Conservation (phyloP, 2,888 invertebrate species). For the Atherix ibis region DNA sequence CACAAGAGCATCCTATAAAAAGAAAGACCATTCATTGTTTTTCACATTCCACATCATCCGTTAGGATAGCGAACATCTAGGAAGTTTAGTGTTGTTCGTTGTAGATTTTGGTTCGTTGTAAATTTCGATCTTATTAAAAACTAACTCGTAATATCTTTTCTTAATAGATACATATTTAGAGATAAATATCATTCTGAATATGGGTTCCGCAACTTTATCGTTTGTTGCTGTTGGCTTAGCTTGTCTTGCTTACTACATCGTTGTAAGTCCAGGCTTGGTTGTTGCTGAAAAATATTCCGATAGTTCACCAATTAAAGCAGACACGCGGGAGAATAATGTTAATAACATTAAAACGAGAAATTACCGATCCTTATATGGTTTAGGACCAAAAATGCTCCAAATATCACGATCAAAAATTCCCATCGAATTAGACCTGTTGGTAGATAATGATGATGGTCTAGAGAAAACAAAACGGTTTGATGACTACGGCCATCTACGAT, state of each 20-base stretch:
- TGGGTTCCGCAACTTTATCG: not conserved
- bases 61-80: too few relatives aligned
- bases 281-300: not conserved
- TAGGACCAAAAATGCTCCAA: conserved; percentile 16
- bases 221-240: not conserved
- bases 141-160: too few relatives aligned
- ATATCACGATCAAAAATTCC: conserved; percentile 25
- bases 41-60: too few relatives aligned
- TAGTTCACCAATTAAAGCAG: not conserved
- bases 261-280: not conserved
- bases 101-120: too few relatives aligned
- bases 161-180: too few relatives aligned
- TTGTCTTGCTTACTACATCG: not conserved
- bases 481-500: conserved; percentile 56
- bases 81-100: too few relatives aligned
- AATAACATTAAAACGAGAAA: conserved; percentile 10
- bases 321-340: not conserved
- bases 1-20: too few relatives aligned
- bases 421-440: conserved; percentile 23
- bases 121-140: too few relatives aligned
- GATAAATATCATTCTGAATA: too few relatives aligned
- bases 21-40: too few relatives aligned
- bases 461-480: conserved; percentile 41
- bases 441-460: conserved; percentile 21
- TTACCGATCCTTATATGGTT: conserved; percentile 18